Conservation (phyloP, 1,140 invertebrate genomes). For the Akabosia matsudoensis region DNA sequence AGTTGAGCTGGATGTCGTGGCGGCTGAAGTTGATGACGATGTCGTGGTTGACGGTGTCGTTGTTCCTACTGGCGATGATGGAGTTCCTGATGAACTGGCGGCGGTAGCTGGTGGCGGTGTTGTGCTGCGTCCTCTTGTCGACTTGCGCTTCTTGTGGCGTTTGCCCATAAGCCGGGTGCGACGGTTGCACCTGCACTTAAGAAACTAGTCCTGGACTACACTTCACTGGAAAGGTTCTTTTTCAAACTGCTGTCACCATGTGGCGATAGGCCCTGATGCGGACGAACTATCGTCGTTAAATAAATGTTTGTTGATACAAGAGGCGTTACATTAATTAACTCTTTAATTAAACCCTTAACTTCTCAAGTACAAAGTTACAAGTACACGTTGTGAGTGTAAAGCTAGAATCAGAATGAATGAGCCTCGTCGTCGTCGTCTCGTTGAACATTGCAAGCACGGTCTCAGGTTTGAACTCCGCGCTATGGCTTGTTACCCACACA, state of each 20-base stretch:
- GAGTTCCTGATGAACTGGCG: no score
- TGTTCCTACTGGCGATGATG: no score
- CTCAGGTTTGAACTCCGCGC: no score
- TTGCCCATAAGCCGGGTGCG: no score
- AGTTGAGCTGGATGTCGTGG: background rate
- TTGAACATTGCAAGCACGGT: no score
- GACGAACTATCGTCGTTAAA: no score
- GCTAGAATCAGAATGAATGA: background rate
- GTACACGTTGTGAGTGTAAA: background rate
- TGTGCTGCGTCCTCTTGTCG: background rate
- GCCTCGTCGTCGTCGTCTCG: no score
- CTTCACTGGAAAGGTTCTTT: background rate
- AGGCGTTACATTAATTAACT: background rate
- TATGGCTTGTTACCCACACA: no score
- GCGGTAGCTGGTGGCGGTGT: no score
- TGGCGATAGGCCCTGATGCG: no score
- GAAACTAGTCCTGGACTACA: background rate
- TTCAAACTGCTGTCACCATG: background rate
- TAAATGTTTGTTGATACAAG: background rate
- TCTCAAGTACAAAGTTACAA: background rate
- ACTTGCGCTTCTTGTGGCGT: background rate
- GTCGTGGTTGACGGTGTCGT: background rate
- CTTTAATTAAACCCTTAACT: background rate
- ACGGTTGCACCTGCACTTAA: background rate
- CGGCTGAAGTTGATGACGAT: background rate